Evolutionary conservation across 1,140 invertebrate species (phyloP).

Genomic region (Orchestia grillus): DNA sequence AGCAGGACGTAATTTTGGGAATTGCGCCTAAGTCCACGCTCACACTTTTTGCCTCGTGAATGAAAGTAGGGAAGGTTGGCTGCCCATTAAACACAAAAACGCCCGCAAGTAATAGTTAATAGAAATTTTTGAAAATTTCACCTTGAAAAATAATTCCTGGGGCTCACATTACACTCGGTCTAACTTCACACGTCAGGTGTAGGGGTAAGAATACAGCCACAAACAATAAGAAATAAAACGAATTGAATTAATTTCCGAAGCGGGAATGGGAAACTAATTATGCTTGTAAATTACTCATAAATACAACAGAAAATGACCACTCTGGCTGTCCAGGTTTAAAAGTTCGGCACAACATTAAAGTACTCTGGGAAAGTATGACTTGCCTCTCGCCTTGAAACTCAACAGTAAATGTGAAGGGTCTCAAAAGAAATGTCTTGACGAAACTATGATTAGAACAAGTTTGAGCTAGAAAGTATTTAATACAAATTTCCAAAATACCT

Average conservation of each 20-base stretch:
- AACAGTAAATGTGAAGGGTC: neutral
- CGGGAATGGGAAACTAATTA: neutral
- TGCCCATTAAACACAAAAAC: no score
- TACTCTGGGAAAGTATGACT: neutral
- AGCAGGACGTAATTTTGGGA: no score
- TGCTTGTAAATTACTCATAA: neutral
- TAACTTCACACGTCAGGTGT: no score
- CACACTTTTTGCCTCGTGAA: no score
- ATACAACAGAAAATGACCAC: neutral
- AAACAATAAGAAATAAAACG: neutral
- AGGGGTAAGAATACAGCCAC: no score
- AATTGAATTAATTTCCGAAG: neutral
- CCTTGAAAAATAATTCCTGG: no score
- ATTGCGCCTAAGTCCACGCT: no score
- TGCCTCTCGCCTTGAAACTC: neutral
- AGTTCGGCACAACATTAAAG: neutral
- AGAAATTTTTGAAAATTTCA: no score
- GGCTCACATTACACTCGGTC: no score
- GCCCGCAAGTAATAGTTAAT: no score
- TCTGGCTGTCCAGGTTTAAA: neutral
- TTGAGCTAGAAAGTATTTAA: neutral
- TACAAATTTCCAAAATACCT: neutral
- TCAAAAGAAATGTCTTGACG: neutral
- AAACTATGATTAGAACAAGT: neutral
- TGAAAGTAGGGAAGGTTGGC: no score